Evolutionary conservation across 2,888 invertebrate species (phyloP).

Genomic region (Allophyes oxyacanthae): DNA sequence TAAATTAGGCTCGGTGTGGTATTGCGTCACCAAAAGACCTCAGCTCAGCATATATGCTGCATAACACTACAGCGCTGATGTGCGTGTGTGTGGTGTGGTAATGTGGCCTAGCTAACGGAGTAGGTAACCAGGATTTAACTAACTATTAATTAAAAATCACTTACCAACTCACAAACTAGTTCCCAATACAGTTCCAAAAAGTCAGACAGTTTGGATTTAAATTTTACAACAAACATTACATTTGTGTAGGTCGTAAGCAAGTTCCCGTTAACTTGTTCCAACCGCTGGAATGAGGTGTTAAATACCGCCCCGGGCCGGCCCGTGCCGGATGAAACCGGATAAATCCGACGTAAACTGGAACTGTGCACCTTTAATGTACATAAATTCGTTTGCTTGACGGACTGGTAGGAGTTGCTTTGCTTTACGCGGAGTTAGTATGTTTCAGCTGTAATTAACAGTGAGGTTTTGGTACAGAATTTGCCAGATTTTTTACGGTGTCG

Average conservation of each 20-base stretch:
- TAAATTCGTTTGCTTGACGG: conserved; percentile 53
- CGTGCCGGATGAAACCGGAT: conserved; percentile 64
- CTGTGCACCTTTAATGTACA: conserved; percentile 56
- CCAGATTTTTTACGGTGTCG: too few species aligned
- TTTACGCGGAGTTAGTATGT: conserved; percentile 31
- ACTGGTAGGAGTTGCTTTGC: conserved; percentile 46
- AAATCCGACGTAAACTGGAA: conserved; percentile 63
- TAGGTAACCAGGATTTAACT: too few species aligned
- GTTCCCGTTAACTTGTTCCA: conserved; percentile 59
- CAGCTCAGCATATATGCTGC: too few species aligned
- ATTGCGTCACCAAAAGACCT: too few species aligned
- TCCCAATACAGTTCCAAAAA: conserved; percentile 69
- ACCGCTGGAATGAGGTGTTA: conserved; percentile 77
- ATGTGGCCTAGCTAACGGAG: too few species aligned
- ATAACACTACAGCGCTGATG: too few species aligned
- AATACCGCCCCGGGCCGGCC: conserved; percentile 70
- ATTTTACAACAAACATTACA: conserved; percentile 52
- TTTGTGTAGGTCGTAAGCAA: conserved; percentile 51
- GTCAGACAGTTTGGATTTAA: conserved; percentile 56
- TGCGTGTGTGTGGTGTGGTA: too few species aligned
- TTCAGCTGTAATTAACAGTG: conserved; percentile 26
- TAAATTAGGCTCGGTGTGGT: too few species aligned
- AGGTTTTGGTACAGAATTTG: too few species aligned
- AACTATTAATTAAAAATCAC: conserved; percentile 7
- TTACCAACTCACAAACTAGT: conserved; percentile 55